These are phyloP conservation scores for Alauda arvensis DNA, from an alignment of 2,797 vertebrate genomes.

Conservation along the genomic window DNA sequence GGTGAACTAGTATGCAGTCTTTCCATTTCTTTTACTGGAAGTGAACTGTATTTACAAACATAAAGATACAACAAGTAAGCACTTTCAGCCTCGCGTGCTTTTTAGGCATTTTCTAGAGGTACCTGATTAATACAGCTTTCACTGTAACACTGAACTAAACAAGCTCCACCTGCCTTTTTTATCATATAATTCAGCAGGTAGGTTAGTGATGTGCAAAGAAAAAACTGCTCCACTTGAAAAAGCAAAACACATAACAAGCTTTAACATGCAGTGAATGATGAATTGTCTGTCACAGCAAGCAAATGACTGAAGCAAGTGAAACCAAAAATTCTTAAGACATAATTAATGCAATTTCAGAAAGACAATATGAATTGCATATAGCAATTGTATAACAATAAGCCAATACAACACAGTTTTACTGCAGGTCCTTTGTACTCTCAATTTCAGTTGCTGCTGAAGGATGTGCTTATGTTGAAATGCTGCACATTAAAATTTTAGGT, in stretches of 20 bases:
- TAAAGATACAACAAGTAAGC: not conserved
- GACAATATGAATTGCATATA: conserved; percentile 36
- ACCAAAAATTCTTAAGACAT: conserved; percentile 63
- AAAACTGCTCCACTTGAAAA: conserved; percentile 43
- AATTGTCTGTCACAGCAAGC: conserved; percentile 46
- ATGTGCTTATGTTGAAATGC: not conserved
- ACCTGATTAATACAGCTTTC: not conserved
- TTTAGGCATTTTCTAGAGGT: not conserved
- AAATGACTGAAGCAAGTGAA: conserved; percentile 59
- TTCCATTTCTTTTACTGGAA: not conserved
- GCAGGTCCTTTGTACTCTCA: conserved; percentile 37
- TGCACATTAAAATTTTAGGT: not conserved
- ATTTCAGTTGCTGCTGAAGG: not conserved
- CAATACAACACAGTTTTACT: not conserved
- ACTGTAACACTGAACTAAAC: not conserved
- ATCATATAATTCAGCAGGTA: conserved; percentile 9
- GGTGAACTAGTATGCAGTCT: not conserved
- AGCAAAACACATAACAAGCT: conserved; percentile 42
- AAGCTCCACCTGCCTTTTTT: not conserved
- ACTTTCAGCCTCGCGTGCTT: not conserved
- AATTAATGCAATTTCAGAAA: conserved; percentile 44
- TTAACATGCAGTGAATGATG: conserved; percentile 59
- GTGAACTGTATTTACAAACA: not conserved
- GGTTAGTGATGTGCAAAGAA: conserved; percentile 27
- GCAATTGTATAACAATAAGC: not conserved